phyloP scores from a whole-genome alignment of 2,797 vertebrate genomes.

The Toxotes lorentzi region DNA sequence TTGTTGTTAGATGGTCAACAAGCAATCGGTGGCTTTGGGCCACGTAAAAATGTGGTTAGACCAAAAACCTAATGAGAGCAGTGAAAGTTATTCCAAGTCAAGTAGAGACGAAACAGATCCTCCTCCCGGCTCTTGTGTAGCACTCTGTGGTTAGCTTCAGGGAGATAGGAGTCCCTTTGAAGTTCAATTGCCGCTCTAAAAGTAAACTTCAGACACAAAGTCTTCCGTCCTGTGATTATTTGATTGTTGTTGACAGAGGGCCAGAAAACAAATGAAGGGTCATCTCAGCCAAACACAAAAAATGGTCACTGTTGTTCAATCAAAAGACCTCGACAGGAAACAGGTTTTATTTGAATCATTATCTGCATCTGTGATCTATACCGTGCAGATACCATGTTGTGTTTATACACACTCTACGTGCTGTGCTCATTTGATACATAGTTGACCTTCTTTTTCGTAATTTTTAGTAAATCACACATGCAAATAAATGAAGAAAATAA shows the following conservation, averaged over 20 bases:
- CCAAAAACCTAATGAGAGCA: neutral
- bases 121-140: slow-evolving; percentile 27
- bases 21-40: neutral
- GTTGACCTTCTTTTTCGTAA: neutral
- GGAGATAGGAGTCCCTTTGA: slow-evolving; percentile 77
- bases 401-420: slow-evolving; percentile 43
- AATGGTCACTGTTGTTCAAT: slow-evolving; percentile 48
- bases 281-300: slow-evolving; percentile 62
- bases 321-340: slow-evolving; percentile 69
- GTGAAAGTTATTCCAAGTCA: slow-evolving; percentile 16
- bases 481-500: slow-evolving; percentile 10
- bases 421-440: slow-evolving; percentile 29
- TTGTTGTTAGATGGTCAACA: neutral
- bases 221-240: slow-evolving; percentile 86
- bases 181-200: slow-evolving; percentile 75
- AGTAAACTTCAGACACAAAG: slow-evolving; percentile 82
- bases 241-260: slow-evolving; percentile 80
- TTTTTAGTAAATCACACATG: neutral
- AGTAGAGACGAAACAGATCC: slow-evolving; percentile 38
- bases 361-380: slow-evolving; percentile 65
- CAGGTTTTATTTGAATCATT: slow-evolving; percentile 65
- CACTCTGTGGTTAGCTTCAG: slow-evolving; percentile 1
- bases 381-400: slow-evolving; percentile 52
- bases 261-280: slow-evolving; percentile 77
- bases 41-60: slow-evolving; percentile 3